Base-by-base conservation (phyloP, 2,797 vertebrate genomes). In the Cichlasoma orientale region DNA sequence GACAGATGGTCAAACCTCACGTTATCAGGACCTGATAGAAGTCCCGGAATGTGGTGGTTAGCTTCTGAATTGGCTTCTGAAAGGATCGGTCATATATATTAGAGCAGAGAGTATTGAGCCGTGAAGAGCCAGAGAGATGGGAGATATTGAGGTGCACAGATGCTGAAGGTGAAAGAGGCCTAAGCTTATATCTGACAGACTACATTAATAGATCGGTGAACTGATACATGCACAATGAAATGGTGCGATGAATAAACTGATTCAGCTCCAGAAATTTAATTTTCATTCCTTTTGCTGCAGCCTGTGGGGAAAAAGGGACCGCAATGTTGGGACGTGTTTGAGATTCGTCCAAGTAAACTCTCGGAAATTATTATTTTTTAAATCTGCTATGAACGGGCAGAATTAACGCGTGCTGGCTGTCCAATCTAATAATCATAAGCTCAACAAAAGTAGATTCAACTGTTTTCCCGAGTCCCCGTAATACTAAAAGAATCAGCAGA, bases 1-100 rank as follows among this genome's bases (percentile, higher is more conserved):
- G 94, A 95, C 91, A 94, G 92, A 94, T 91, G 93, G 92, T 93
- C 93, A 95, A 92, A 90, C 89, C 89, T 90, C 83, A 88, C 81
- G 82, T 94, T 93, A 94, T 92, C 92, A 84, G 83, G 72, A 81
- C 75, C 91, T 92, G 92, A 95, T 95, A 91, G 90, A 93, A 91
- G 92, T 90, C 90, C 63, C 87, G 85, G 88, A 93, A 93, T 91
- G 90, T 92, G 92, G 86, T 87, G 90, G 91, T 93, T 93, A 91
- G 89, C 87, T 88, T 87, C 89, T 90, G 92, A 94, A 95, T 92
- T 93, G 92, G 87, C 91, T 93, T 87, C 83, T 91, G 92, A 92
- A 91, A 90, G 89, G 89, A 92, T 92, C 79, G 86, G 92, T 90
- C 89, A 91, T 88, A 91, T 93, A 93, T 93, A 93, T 94, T 92